phyloP scores from a whole-genome alignment of 2,113 vertebrate genomes.

The Myotis davidii region DNA sequence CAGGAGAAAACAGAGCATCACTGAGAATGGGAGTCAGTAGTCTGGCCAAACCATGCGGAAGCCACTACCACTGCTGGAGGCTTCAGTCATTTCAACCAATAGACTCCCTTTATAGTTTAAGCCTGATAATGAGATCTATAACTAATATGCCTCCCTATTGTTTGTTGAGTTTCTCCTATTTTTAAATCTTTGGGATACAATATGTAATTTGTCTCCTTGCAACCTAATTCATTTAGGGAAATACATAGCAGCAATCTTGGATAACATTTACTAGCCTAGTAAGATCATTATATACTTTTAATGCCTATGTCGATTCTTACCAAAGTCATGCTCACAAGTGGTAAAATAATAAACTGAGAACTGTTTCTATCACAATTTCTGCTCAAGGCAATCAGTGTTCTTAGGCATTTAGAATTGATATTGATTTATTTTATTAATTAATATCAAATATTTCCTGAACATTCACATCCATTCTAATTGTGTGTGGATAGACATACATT shows the following conservation, averaged over 20 bases:
- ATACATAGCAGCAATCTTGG: background rate
- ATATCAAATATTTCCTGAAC: background rate
- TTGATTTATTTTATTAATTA: constrained; percentile 2
- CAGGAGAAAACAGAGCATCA: background rate
- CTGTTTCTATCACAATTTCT: constrained; percentile 1
- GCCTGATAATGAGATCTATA: background rate
- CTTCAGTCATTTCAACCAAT: background rate
- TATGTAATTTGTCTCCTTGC: constrained; percentile 23
- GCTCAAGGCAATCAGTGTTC: background rate
- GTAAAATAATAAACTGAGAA: constrained; percentile 34
- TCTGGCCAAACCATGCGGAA: background rate
- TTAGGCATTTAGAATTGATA: background rate
- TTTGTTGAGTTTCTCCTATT: constrained; percentile 8
- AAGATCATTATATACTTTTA: constrained; percentile 34
- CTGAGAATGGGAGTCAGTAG: background rate
- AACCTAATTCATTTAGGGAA: constrained; percentile 50
- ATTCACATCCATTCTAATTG: constrained; percentile 14
- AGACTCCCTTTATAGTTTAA: background rate
- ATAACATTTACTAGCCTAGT: background rate
- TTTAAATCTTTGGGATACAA: constrained; percentile 47
- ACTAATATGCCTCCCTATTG: background rate
- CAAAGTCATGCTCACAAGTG: background rate
- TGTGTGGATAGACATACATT: background rate
- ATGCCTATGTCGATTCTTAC: background rate
- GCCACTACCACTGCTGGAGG: background rate